phyloP scores from a whole-genome alignment of 2,113 vertebrate species.

The Python bivittatus region DNA sequence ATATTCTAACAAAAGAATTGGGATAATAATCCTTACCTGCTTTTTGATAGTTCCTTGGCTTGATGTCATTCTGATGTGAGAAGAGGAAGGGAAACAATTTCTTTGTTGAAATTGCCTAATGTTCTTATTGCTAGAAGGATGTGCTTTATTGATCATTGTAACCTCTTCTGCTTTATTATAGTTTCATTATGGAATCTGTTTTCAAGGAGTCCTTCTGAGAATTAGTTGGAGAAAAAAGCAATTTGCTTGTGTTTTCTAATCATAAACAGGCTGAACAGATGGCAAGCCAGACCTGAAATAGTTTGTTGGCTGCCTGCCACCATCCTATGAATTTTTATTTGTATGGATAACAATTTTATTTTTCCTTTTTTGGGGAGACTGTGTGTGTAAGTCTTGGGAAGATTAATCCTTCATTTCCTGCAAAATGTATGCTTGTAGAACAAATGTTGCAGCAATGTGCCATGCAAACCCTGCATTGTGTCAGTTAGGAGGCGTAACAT shows the following conservation, averaged over 20 bases:
- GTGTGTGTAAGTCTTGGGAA: conserved; percentile 66
- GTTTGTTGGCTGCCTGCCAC: conserved; percentile 75
- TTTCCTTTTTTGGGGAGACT: conserved; percentile 72
- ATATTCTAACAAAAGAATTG: conserved; percentile 31
- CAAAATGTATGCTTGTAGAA: conserved; percentile 62
- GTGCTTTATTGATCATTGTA: conserved; percentile 63
- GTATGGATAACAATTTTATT: conserved; percentile 75
- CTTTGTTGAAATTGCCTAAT: conserved; percentile 35
- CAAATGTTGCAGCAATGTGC: conserved; percentile 36
- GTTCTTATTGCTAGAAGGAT: conserved; percentile 45
- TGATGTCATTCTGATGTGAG: not conserved
- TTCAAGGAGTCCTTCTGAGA: conserved; percentile 67
- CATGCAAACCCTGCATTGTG: conserved; percentile 48
- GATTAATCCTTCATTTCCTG: conserved; percentile 70
- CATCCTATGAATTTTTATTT: conserved; percentile 77
- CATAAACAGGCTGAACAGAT: conserved; percentile 77
- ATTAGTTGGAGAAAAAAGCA: conserved; percentile 74
- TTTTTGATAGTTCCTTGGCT: conserved; percentile 41
- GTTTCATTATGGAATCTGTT: conserved; percentile 61
- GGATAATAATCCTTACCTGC: conserved; percentile 36
- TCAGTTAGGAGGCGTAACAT: conserved; percentile 59
- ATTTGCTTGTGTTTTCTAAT: conserved; percentile 77
- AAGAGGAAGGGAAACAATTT: conserved; percentile 10
- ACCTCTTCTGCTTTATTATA: conserved; percentile 68
- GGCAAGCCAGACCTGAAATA: conserved; percentile 75